Evolutionary conservation across 2,113 vertebrate genomes (phyloP), one percentile per base, ranked within the genome.

Genomic region (Numida meleagris): DNA sequence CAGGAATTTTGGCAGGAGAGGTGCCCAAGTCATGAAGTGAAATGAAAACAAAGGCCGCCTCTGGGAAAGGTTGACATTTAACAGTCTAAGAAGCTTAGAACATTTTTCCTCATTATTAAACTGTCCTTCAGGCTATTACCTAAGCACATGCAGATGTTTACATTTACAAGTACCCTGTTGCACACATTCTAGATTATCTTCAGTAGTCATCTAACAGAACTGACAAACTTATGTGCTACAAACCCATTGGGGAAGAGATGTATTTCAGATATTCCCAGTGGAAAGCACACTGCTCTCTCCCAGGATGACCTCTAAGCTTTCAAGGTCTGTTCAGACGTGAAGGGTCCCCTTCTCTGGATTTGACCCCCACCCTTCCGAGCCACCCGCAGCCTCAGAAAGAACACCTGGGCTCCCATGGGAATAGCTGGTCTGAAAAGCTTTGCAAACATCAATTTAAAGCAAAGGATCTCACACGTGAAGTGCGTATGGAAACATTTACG

Each of bases 211-310:
- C 34, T 38, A 43, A 15, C 4, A 48, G 31, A 63, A 19, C 31
- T 80, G 40, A 76, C 58, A 59, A 82, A 29, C 19, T n/a, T 59
- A 14, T 5, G 45, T 51, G 36, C 21, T 12, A 31, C 1, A 38
- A 73, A 80, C 42, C 12, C 15, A 10, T 53, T 51, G 31, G n/a
- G 23, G 20, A 51, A 24, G 57, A n/a, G 5, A 16, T 3, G 0
- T 16, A 1, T n/a, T 11, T 66, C 36, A 24, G 24, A 4, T 27
- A 24, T 65, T 84, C 25, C 40, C 40, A 21, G 4, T 24, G 46
- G 27, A 43, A 59, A 78, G 17, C n/a, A 8, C 0, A 0, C 16
- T 5, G 19, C 14, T 33, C 24, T 42, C 13, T 81, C n/a, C 14
- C 23, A 58, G 33, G 25, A 16, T 58, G 36, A 36, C 66, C 58